Conservation (phyloP, 2,888 invertebrate species). For the Drosophila nr. medialis region DNA sequence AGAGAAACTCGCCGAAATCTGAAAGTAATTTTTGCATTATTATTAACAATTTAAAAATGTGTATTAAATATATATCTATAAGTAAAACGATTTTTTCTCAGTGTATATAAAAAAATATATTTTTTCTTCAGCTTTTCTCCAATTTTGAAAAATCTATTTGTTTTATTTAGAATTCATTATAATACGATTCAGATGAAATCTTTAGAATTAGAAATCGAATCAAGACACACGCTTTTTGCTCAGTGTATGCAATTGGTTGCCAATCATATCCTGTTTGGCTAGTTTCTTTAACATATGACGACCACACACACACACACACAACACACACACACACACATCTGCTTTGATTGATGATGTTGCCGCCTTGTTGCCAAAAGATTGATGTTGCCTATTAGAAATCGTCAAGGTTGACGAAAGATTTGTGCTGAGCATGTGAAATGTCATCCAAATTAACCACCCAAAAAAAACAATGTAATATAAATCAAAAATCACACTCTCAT, state of each 20-base stretch:
- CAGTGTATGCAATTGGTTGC: conserved; percentile 12
- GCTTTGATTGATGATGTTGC: conserved; percentile 59
- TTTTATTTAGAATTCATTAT: background rate
- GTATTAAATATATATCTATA: background rate
- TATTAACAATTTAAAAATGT: background rate
- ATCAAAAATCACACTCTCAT: conserved; percentile 11
- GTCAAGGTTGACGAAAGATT: conserved; percentile 57
- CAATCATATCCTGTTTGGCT: conserved; percentile 29
- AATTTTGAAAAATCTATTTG: background rate
- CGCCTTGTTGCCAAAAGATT: conserved; percentile 53
- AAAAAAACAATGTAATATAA: conserved; percentile 3
- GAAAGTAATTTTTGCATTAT: background rate
- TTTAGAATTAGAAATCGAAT: background rate
- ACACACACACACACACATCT: conserved; percentile 4
- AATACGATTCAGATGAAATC: background rate
- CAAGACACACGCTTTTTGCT: background rate
- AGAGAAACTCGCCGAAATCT: background rate
- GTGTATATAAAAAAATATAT: background rate
- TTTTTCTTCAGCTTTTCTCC: background rate
- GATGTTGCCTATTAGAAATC: conserved; percentile 51
- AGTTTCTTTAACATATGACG: conserved; percentile 28
- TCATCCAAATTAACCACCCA: conserved; percentile 47
- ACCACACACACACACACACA: conserved; percentile 10
- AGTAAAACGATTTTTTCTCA: background rate
- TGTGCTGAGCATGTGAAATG: conserved; percentile 35